Evolutionary conservation across 1,140 invertebrate genomes (phyloP).

Genomic region (Ceratina japonica): DNA sequence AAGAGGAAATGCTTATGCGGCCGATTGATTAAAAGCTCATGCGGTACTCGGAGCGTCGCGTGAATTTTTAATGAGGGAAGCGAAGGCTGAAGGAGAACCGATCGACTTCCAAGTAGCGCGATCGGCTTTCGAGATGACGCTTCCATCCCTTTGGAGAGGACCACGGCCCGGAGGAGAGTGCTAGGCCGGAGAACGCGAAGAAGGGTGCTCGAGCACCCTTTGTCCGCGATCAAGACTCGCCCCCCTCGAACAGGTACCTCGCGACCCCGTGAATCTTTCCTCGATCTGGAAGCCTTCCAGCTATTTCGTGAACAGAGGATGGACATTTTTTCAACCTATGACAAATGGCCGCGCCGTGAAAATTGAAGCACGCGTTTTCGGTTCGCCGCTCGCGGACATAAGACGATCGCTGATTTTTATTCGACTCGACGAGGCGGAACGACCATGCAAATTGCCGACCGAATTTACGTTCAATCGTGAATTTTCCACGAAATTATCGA

Average conservation of each 20-base stretch:
- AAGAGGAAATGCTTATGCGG: slow-evolving; percentile 24
- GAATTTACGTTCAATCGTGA: no score
- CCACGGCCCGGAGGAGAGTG: neutral
- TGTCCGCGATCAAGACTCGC: slow-evolving; percentile 51
- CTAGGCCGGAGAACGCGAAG: neutral
- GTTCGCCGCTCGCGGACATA: neutral
- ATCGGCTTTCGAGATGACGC: slow-evolving; percentile 48
- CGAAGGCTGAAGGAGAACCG: slow-evolving; percentile 14
- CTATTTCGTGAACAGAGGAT: neutral
- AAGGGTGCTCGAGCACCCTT: slow-evolving; percentile 43
- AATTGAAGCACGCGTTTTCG: neutral
- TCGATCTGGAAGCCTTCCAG: neutral
- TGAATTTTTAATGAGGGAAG: slow-evolving; percentile 58
- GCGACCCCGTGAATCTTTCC: slow-evolving; percentile 23
- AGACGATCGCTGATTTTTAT: neutral
- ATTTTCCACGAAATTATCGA: no score
- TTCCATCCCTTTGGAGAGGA: slow-evolving; percentile 2
- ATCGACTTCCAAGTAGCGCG: slow-evolving; percentile 14
- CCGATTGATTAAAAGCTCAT: slow-evolving; percentile 42
- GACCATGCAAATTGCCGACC: no score
- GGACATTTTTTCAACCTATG: neutral
- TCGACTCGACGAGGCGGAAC: neutral
- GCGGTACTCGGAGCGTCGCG: slow-evolving; percentile 12
- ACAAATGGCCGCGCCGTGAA: neutral
- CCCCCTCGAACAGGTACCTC: slow-evolving; percentile 21